A percentile compares a stretch with the other conserved stretches of the same genome.
Conservation (phyloP, 2,888 invertebrate species). For the Drosophila atripex region DNA sequence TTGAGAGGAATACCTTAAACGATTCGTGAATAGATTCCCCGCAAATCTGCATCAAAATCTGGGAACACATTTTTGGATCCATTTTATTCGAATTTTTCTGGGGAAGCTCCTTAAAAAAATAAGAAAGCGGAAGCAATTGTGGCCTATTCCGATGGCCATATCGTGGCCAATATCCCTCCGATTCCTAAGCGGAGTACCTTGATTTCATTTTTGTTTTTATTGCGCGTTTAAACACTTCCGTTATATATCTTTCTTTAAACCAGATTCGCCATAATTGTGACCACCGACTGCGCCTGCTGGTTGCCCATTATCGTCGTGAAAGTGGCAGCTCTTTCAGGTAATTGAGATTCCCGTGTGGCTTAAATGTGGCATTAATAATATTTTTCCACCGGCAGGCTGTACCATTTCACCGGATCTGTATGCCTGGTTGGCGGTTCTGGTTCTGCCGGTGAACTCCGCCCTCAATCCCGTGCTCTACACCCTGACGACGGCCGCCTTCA, state of each 20-base stretch:
- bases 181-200: neutral
- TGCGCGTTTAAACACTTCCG: neutral
- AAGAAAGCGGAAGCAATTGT: too few species aligned
- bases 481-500: conserved; percentile 86
- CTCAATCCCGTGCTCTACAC: conserved; percentile 87
- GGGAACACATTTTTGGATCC: too few species aligned
- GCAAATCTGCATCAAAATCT: too few species aligned
- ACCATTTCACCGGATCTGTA: conserved; percentile 85
- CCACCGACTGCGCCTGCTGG: conserved; percentile 87
- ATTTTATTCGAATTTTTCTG: too few species aligned
- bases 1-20: too few species aligned
- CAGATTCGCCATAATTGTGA: conserved; percentile 86
- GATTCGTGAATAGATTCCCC: too few species aligned
- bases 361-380: neutral
- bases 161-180: too few species aligned
- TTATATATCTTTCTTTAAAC: neutral
- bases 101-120: too few species aligned
- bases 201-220: neutral
- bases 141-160: too few species aligned
- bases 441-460: conserved; percentile 87
- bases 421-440: conserved; percentile 87
- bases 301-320: conserved; percentile 86
- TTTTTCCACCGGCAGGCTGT: conserved; percentile 82
- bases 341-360: conserved; percentile 12
- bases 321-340: conserved; percentile 85